Percentiles rank a stretch among this genome's conserved stretches.
These are phyloP conservation scores for Folsomia candida DNA, from an alignment of 2,888 invertebrate genomes.

Conservation along the genomic window DNA sequence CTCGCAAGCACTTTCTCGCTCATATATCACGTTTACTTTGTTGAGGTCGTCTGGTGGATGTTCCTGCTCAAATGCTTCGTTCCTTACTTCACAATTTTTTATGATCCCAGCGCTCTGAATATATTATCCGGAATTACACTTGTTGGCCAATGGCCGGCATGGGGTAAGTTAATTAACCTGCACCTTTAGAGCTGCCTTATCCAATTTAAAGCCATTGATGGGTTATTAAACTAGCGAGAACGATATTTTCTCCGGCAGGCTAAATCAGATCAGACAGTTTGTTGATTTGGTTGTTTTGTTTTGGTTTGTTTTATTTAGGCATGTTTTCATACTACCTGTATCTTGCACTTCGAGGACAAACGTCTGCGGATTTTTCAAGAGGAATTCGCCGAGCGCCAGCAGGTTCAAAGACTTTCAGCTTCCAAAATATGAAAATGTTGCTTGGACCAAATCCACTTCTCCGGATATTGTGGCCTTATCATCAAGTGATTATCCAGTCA, in stretches of 20 bases:
- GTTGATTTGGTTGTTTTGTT: too few relatives aligned
- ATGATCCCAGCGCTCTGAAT: constrained; percentile 32
- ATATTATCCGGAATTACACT: constrained; percentile 33
- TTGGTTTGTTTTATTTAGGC: too few relatives aligned
- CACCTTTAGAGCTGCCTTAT: constrained; percentile 7
- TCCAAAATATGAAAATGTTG: constrained; percentile 33
- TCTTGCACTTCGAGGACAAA: constrained; percentile 31
- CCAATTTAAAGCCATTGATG: constrained; percentile 14
- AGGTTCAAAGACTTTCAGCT: constrained; percentile 18
- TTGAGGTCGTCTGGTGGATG: constrained; percentile 25
- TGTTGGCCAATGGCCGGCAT: too few relatives aligned
- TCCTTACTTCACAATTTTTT: constrained; percentile 40
- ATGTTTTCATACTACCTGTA: constrained; percentile 39
- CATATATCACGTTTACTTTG: constrained; percentile 20
- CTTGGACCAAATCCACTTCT: constrained; percentile 41
- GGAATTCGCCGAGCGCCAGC: constrained; percentile 8
- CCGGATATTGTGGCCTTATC: constrained; percentile 47
- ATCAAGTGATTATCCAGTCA: constrained; percentile 6
- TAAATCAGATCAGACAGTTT: too few relatives aligned
- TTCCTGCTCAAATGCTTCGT: constrained; percentile 33
- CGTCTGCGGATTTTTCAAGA: constrained; percentile 25
- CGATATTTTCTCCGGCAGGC: too few relatives aligned
- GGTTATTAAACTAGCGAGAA: constrained; percentile 35
- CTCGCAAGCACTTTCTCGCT: constrained; percentile 17
- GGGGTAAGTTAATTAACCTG: too few relatives aligned